Base-by-base conservation (phyloP, 2,113 vertebrate genomes). In the Microcebus jonahi region DNA sequence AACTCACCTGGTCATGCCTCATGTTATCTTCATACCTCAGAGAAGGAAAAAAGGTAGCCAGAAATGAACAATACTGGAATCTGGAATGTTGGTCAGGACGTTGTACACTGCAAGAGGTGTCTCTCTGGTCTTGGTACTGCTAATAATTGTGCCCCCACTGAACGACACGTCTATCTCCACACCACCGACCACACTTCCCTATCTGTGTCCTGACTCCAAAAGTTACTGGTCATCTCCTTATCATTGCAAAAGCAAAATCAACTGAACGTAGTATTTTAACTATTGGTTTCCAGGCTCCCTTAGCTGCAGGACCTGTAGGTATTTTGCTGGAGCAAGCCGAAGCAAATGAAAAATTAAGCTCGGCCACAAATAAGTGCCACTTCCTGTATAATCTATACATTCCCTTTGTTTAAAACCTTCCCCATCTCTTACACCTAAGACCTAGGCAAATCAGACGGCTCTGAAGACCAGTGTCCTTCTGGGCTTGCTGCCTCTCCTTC, bases 61-160 rank as follows among this genome's bases (percentile, higher is more conserved):
- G 63, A 73, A 73, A 23, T 2, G 10, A 48, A 53, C 8, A 59
- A 57, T 0, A 3, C 70, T 23, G 15, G 34, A 27, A 27, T 34
- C 70, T 29, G 12, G 34, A 27, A 27, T 29, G 63, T 5, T 11
- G 9, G 1, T 8, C 34, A 55, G 68, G 50, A 50, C 42, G 65
- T 0, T 8, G 57, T 0, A 15, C 14, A 10, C 63, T 13, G 42
- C 23, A n/a, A 39, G 42, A n/a, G 39, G 23, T 1, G 3, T 23
- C 67, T 34, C 84, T 73, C 67, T 63, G 8, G 71, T 36, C 59
- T 42, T 14, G 7, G 3, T 9, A 4, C 0, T 59, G 25, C 15
- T 12, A 10, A 14, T 18, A n/a, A 59, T 13, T 31, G 21, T 36
- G 61, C 50, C n/a, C 31, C 73, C n/a, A 8, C 50, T 23, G 5